Evolutionary conservation across 2,888 invertebrate species (phyloP).

Genomic region (Orchesella flavescens): DNA sequence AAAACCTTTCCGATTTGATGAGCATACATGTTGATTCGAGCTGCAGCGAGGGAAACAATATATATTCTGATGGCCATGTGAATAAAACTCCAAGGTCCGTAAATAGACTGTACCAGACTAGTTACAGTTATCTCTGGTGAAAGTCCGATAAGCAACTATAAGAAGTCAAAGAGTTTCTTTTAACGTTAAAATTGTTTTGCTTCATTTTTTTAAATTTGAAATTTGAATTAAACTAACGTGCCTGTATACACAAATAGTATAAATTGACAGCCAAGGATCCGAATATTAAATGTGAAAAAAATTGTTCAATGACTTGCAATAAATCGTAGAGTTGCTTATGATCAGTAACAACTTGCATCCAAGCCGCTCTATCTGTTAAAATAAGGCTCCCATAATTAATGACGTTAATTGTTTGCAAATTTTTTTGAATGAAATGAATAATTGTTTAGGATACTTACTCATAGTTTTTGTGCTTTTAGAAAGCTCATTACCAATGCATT

Average conservation of each 20-base stretch:
- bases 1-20: conserved; percentile 47
- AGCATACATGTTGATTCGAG: conserved; percentile 53
- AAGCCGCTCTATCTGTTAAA: conserved; percentile 16
- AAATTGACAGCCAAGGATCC: conserved; percentile 60
- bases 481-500: background rate
- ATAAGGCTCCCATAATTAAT: too few species aligned
- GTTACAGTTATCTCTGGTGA: too few species aligned
- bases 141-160: too few species aligned
- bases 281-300: conserved; percentile 63
- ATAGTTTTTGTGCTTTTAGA: too few species aligned
- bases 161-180: too few species aligned
- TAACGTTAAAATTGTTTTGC: too few species aligned
- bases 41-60: conserved; percentile 43
- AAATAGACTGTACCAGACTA: conserved; percentile 45
- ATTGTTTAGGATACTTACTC: too few species aligned
- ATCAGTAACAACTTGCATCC: conserved; percentile 65
- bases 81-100: conserved; percentile 62
- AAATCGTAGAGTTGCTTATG: conserved; percentile 54
- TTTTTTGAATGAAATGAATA: too few species aligned
- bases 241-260: conserved; percentile 65
- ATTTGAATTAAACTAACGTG: background rate
- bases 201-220: too few species aligned
- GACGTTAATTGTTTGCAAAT: too few species aligned
- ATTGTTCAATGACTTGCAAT: conserved; percentile 12
- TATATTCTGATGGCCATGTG: conserved; percentile 58